These are phyloP conservation scores for Sclerurus mexicanus DNA, from an alignment of 2,113 vertebrate genomes.

Conservation along the genomic window DNA sequence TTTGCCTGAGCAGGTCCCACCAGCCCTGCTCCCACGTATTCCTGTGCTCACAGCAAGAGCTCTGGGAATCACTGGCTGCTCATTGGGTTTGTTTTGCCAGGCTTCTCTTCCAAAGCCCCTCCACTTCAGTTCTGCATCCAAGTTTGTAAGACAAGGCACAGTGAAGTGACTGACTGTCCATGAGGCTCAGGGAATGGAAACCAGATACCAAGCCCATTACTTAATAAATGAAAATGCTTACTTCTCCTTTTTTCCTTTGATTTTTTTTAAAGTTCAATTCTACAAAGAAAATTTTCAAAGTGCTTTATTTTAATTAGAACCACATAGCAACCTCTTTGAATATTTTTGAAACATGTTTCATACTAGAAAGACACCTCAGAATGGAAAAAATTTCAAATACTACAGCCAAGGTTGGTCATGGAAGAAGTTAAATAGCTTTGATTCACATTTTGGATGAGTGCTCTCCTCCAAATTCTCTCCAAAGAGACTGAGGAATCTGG, in stretches of 20 bases:
- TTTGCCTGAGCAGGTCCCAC: not conserved
- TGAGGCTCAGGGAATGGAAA: not conserved
- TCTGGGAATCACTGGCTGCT: not conserved
- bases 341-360: not conserved
- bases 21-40: not conserved
- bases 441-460: not conserved
- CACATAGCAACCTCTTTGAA: not conserved
- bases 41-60: fast-evolving
- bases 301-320: not conserved
- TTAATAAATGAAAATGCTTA: not conserved
- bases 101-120: not conserved
- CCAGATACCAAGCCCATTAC: not conserved
- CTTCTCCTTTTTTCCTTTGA: not conserved
- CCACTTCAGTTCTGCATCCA: not conserved
- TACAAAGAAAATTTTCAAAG: not conserved
- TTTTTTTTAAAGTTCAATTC: not conserved
- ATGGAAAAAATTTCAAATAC: not conserved
- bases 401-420: not conserved
- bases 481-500: not conserved
- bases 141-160: not conserved
- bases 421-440: not conserved
- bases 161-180: not conserved
- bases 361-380: not conserved
- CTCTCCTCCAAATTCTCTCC: not conserved
- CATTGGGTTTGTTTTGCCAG: not conserved